Evolutionary conservation across 2,888 invertebrate genomes (phyloP).

Genomic region (Chrysodeixis includens): DNA sequence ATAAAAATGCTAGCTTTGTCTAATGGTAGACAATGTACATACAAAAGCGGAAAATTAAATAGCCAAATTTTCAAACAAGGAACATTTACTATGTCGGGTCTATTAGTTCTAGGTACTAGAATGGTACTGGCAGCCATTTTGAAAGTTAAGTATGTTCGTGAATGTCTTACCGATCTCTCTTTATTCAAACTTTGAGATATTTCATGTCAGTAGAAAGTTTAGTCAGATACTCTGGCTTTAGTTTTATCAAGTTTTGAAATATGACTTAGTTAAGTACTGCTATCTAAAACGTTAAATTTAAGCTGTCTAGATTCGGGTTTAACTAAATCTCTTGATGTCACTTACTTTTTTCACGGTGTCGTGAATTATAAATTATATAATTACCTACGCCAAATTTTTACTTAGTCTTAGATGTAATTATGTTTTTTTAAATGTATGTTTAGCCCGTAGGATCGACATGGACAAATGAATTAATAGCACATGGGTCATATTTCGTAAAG

Average conservation of each 20-base stretch:
- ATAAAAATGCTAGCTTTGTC: background rate
- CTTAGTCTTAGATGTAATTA: no score
- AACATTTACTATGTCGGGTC: constrained; percentile 33
- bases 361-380: no score
- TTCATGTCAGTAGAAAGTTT: constrained; percentile 7
- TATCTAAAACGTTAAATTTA: background rate
- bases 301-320: no score
- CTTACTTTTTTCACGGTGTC: no score
- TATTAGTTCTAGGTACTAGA: constrained; percentile 19
- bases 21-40: background rate
- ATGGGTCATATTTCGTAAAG: background rate
- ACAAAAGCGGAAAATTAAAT: constrained; percentile 12
- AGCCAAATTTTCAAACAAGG: constrained; percentile 22
- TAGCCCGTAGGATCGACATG: background rate
- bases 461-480: background rate
- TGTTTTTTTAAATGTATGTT: background rate
- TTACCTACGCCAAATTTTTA: no score
- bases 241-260: constrained; percentile 6
- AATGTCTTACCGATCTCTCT: constrained; percentile 21
- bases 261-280: background rate
- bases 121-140: constrained; percentile 20
- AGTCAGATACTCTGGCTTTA: background rate
- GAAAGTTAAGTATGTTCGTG: constrained; percentile 16
- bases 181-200: constrained; percentile 6
- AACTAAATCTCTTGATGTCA: no score